These are phyloP conservation scores for Pteromalus puparum DNA, from an alignment of 1,140 invertebrate species.

Conservation along the genomic window DNA sequence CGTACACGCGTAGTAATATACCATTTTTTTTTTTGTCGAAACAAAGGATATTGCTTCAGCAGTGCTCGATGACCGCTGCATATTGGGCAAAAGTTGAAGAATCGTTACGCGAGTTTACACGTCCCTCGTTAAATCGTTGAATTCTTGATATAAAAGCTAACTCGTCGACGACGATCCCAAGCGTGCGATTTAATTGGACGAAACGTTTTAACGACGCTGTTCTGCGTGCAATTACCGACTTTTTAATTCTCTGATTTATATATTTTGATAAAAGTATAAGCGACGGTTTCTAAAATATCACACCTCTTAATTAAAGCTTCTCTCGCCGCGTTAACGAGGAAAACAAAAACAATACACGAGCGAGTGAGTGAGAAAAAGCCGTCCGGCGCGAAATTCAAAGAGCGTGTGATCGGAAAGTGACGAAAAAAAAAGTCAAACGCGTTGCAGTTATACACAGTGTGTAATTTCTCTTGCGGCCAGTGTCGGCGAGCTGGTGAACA, in stretches of 20 bases:
- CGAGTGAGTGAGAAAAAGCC: no score
- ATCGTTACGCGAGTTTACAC: no score
- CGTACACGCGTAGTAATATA: no score
- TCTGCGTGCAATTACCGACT: neutral
- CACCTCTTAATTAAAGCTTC: no score
- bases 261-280: no score
- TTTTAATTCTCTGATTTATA: no score
- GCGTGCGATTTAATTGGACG: neutral
- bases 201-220: neutral
- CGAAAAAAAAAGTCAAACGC: neutral
- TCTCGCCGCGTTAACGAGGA: no score
- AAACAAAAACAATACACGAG: no score
- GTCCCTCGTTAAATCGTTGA: no score
- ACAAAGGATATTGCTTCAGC: neutral
- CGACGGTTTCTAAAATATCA: no score
- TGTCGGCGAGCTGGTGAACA: neutral
- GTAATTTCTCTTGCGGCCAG: conserved; percentile 34
- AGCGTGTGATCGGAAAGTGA: neutral
- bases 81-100: neutral
- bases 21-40: conserved; percentile 4
- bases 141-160: neutral
- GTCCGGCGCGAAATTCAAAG: neutral
- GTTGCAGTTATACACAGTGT: neutral
- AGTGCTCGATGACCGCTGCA: neutral
- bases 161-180: neutral